phyloP scores from a whole-genome alignment of 2,113 vertebrate genomes.

The Corydoras maculifer region DNA sequence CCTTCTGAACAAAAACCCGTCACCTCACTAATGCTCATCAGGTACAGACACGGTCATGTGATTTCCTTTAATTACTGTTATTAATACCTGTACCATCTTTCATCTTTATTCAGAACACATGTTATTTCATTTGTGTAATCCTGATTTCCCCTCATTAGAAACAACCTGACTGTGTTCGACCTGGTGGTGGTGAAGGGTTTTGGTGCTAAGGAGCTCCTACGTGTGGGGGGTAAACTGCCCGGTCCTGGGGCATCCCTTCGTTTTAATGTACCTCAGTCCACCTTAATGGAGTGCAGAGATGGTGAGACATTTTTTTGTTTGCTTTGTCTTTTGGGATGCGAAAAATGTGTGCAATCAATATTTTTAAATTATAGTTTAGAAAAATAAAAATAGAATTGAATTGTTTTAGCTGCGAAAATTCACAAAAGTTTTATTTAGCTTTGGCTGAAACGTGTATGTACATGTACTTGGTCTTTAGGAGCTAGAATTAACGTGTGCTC shows the following conservation, averaged over 20 bases:
- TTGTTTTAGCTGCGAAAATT: too few species aligned
- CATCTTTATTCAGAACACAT: background rate
- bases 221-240: constrained; percentile 85
- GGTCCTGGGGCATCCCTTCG: constrained; percentile 82
- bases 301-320: constrained; percentile 65
- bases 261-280: constrained; percentile 95
- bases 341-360: too few species aligned
- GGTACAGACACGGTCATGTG: background rate
- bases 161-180: constrained; percentile 91
- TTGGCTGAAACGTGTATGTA: too few species aligned
- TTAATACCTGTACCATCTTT: too few species aligned
- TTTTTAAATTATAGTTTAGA: too few species aligned
- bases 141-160: constrained; percentile 59
- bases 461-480: too few species aligned
- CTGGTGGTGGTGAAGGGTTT: constrained; percentile 80
- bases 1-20: constrained; percentile 82
- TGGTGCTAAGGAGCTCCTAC: constrained; percentile 85
- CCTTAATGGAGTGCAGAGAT: constrained; percentile 89
- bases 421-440: too few species aligned
- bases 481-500: too few species aligned
- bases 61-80: too few species aligned
- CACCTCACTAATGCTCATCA: constrained; percentile 71
- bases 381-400: too few species aligned
- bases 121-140: background rate
- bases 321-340: too few species aligned